These are phyloP conservation scores for Hermaeophaga mercurialis DNA, from an alignment of 2,888 invertebrate genomes.

Conservation along the genomic window DNA sequence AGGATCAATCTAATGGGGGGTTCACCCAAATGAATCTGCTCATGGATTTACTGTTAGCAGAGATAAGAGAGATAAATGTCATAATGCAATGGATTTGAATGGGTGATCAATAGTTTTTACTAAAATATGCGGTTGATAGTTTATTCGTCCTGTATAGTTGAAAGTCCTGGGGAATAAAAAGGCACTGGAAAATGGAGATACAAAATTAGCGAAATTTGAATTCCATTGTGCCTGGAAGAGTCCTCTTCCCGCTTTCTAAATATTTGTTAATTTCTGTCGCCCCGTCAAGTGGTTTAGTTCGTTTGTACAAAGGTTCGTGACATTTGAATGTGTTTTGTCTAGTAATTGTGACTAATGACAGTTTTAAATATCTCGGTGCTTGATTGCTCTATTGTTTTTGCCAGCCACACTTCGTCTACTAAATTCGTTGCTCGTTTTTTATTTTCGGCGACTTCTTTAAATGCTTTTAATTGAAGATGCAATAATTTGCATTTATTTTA, in stretches of 20 bases:
- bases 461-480: conserved; percentile 1
- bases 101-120: too few species aligned
- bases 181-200: background rate
- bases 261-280: conserved; percentile 28
- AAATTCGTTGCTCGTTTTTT: conserved; percentile 1
- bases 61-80: too few species aligned
- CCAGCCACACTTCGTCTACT: conserved; percentile 22
- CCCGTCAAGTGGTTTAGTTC: conserved; percentile 38
- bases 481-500: conserved; percentile 6
- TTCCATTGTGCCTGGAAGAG: background rate
- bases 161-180: too few species aligned
- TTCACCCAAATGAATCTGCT: too few species aligned
- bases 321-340: conserved; percentile 42
- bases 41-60: too few species aligned
- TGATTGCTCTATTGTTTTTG: conserved; percentile 48
- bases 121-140: too few species aligned
- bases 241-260: conserved; percentile 1
- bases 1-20: too few species aligned
- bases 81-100: too few species aligned
- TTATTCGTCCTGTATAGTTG: too few species aligned
- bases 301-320: conserved; percentile 41
- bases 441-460: conserved; percentile 1
- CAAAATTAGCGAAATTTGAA: conserved; percentile 10
- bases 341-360: conserved; percentile 48
- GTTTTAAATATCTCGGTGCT: conserved; percentile 46